Evolutionary conservation across 2,113 vertebrate genomes (phyloP), one percentile per base, ranked within the genome.

Genomic region (Marcusenius ussheri): DNA sequence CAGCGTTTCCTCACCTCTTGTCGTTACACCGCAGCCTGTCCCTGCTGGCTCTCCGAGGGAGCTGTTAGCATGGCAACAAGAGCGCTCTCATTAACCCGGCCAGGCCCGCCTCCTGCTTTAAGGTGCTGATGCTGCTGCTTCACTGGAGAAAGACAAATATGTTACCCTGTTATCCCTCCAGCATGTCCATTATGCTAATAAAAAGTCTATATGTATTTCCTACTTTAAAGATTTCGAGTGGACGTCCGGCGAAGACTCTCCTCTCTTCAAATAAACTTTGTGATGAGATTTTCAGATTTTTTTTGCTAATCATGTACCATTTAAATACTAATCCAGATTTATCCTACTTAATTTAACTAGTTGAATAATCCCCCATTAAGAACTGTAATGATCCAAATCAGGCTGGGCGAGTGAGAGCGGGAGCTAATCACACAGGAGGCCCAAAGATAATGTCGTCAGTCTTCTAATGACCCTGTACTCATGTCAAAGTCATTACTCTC

Each of bases 311-410:
- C 91, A 91, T 91, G 88, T 92, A 91, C 93, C 92, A 92, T 92
- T 93, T 92, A 91, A 92, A 92, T 92, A 92, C 90, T 92, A 91
- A 90, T 88, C 87, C 90, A 80, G 85, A 88, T 88, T 90, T 90
- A 90, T 90, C 90, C 90, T 83, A 83, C 53, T 83, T 90, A 89
- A 89, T 88, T 83, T 90, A 88, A 90, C 90, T 88, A 91, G 91
- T 91, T 92, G 90, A 93, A 91, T 93, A 91, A 93, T 93, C 89
- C 89, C 66, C 87, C 50, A 90, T 58, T 50, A 89, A 83, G 94
- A 94, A 94, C 94, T 94, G 94, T 95, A 96, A 96, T 95, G 95
- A 96, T 95, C 95, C 95, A 94, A 95, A 95, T 95, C 94, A 95
- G 94, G 88, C 93, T 91, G 93, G 92, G 93, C 93, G 94, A 94